Percentiles rank a stretch among this genome's conserved stretches.
phyloP scores from a whole-genome alignment of 2,888 invertebrate species.

The Ennomos quercinarius region DNA sequence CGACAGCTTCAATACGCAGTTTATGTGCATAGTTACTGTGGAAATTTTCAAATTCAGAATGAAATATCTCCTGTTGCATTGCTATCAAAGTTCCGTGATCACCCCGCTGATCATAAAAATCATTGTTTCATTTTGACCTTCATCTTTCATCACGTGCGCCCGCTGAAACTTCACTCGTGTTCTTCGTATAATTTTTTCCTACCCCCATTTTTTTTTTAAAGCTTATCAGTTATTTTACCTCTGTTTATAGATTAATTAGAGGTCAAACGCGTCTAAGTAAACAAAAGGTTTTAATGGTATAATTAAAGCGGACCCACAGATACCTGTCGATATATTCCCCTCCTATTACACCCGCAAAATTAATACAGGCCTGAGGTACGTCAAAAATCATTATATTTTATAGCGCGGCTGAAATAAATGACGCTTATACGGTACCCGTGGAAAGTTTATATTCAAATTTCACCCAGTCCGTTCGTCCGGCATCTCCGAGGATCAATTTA shows the following conservation, averaged over 20 bases:
- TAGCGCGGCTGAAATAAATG: slow-evolving; percentile 81
- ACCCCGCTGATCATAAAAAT: not conserved
- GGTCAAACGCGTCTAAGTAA: slow-evolving; percentile 27
- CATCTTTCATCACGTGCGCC: no score
- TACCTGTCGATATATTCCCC: slow-evolving; percentile 71
- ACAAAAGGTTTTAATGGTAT: slow-evolving; percentile 52
- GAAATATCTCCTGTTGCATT: no score
- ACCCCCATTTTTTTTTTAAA: no score
- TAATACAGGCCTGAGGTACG: slow-evolving; percentile 75
- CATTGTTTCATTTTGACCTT: not conserved
- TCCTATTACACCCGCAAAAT: slow-evolving; percentile 66
- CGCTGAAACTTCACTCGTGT: no score
- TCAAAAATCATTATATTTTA: slow-evolving; percentile 86
- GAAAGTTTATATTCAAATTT: slow-evolving; percentile 84
- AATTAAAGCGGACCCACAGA: slow-evolving; percentile 45
- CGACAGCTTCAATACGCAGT: no score
- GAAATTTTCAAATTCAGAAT: no score
- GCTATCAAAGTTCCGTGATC: no score
- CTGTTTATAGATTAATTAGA: slow-evolving; percentile 10
- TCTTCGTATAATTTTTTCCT: no score
- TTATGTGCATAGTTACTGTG: no score
- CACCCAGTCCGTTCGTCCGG: slow-evolving; percentile 77
- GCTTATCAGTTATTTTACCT: not conserved
- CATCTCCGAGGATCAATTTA: slow-evolving; percentile 85
- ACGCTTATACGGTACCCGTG: slow-evolving; percentile 75